These are phyloP conservation scores for Allobates femoralis DNA, from an alignment of 2,797 vertebrate genomes.

Conservation along the genomic window DNA sequence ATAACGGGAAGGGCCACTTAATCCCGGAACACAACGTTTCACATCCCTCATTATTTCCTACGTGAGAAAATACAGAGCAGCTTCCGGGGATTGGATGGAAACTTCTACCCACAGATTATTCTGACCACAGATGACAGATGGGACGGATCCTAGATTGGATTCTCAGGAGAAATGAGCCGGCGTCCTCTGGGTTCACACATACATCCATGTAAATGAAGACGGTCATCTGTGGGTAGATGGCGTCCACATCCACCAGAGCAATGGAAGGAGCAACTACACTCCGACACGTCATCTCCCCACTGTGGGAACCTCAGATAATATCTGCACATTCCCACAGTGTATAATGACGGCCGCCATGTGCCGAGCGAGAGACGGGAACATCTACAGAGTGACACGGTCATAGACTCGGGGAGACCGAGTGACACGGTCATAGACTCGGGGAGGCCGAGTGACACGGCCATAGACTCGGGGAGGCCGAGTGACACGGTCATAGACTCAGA, in stretches of 20 bases:
- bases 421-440: background rate
- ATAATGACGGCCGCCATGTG: background rate
- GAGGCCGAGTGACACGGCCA: too few species aligned
- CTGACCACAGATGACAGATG: background rate
- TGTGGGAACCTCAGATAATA: background rate
- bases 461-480: background rate
- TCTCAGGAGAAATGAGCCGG: background rate
- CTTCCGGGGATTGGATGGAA: background rate
- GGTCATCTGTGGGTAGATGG: background rate
- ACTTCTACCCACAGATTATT: background rate
- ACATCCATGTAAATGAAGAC: background rate
- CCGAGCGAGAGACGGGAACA: background rate
- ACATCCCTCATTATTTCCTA: background rate
- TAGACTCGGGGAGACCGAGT: too few species aligned
- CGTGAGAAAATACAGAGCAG: background rate
- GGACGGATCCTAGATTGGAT: background rate
- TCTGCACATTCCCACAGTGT: constrained; percentile 29
- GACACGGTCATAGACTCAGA: background rate
- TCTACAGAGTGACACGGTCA: background rate
- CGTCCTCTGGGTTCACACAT: background rate
- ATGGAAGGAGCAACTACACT: background rate
- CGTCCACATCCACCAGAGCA: background rate
- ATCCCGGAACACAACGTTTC: background rate
- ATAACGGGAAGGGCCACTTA: background rate
- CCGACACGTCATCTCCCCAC: background rate